phyloP scores from a whole-genome alignment of 1,140 invertebrate genomes.

The Hyles euphorbiae region DNA sequence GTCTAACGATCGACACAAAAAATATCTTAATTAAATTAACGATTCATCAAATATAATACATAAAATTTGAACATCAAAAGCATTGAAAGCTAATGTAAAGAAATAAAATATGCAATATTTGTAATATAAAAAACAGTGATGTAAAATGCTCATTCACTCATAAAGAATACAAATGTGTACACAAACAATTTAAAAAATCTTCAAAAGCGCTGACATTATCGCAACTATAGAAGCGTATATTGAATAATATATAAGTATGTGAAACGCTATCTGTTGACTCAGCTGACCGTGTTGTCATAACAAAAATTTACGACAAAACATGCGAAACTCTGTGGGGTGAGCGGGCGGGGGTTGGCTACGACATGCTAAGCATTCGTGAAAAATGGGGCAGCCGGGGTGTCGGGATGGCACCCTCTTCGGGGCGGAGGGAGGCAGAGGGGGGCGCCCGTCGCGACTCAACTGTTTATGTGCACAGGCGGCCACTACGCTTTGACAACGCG shows the following conservation, averaged over 20 bases:
- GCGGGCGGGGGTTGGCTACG: constrained; percentile 3
- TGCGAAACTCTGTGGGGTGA: constrained; percentile 33
- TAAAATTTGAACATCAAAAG: no score
- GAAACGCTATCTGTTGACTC: constrained; percentile 17
- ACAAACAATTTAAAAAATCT: no score
- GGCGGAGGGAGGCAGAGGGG: constrained; percentile 19
- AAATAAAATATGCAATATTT: no score
- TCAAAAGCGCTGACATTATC: no score
- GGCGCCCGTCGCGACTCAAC: constrained; percentile 29
- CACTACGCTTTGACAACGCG: constrained; percentile 45
- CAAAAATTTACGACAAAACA: constrained; percentile 42
- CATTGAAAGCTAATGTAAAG: no score
- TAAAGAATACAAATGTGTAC: no score
- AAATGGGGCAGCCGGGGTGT: constrained; percentile 37
- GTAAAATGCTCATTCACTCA: no score
- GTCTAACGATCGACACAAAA: not conserved
- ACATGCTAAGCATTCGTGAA: constrained; percentile 44
- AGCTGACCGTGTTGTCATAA: constrained; percentile 52
- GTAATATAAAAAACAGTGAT: no score
- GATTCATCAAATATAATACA: no score
- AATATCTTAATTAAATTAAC: not conserved
- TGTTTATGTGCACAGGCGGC: constrained; percentile 57
- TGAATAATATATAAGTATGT: not conserved
- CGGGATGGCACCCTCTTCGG: constrained; percentile 11
- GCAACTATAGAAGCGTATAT: not conserved